phyloP scores from a whole-genome alignment of 1,140 invertebrate species.

The Zaprionus camerounensis region DNA sequence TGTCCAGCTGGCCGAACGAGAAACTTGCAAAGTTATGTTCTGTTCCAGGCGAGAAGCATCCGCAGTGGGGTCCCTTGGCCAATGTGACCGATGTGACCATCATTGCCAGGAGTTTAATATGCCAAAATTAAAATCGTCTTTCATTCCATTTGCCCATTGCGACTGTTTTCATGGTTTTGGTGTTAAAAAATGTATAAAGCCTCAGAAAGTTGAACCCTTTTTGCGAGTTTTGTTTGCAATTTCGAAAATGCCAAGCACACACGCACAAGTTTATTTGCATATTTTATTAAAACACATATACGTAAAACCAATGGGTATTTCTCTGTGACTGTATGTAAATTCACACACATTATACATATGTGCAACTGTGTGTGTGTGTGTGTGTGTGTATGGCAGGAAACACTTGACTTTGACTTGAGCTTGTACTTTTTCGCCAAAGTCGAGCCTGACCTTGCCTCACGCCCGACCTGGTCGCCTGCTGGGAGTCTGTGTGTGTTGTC shows the following conservation, averaged over 20 bases:
- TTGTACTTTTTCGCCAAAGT: conserved; percentile 13
- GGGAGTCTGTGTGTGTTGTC: conserved; percentile 35
- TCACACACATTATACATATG: neutral
- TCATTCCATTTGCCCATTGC: conserved; percentile 40
- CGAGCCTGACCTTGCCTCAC: conserved; percentile 57
- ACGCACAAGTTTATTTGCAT: conserved; percentile 68
- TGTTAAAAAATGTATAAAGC: conserved; percentile 52
- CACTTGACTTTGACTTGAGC: conserved; percentile 40
- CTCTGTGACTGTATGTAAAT: neutral
- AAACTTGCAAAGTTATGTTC: conserved; percentile 29
- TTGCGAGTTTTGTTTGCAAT: conserved; percentile 45
- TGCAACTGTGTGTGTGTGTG: neutral
- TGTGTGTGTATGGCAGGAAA: conserved; percentile 3
- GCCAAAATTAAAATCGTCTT: conserved; percentile 67
- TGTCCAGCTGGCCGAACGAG: conserved; percentile 12
- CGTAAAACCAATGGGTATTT: neutral
- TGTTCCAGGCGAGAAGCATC: neutral
- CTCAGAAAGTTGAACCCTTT: conserved; percentile 40
- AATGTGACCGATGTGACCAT: conserved; percentile 1
- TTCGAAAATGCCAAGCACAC: conserved; percentile 49
- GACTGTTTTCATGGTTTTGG: conserved; percentile 14
- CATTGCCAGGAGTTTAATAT: conserved; percentile 49
- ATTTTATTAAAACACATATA: conserved; percentile 64
- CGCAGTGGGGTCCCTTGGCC: neutral
- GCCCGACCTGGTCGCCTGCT: conserved; percentile 12